Evolutionary conservation across 2,888 invertebrate species (phyloP).

Genomic region (Acleris laterana): DNA sequence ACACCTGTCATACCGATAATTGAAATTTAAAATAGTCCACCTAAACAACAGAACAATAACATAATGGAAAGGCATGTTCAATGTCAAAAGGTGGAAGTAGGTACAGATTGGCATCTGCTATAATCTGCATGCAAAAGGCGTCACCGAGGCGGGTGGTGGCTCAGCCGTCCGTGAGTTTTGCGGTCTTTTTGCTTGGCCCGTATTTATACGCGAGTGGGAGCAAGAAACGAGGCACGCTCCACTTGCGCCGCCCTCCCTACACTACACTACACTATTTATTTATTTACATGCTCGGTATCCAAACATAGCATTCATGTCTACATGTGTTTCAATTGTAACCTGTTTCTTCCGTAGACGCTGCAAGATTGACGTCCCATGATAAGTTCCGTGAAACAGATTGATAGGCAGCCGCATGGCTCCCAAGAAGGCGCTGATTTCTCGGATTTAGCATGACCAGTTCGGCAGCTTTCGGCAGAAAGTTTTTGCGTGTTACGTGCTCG

Average conservation of each 20-base stretch:
- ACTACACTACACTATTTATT: conserved; percentile 49
- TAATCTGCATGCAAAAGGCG: conserved; percentile 44
- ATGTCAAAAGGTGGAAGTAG: conserved; percentile 10
- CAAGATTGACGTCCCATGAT: conserved; percentile 33
- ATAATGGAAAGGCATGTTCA: conserved; percentile 8
- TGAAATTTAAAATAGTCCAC: conserved; percentile 1
- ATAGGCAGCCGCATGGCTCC: conserved; percentile 51
- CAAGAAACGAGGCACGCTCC: conserved; percentile 71
- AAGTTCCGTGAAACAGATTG: conserved; percentile 32
- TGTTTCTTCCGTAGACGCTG: conserved; percentile 55
- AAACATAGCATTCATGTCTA: conserved; percentile 34
- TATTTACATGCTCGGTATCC: conserved; percentile 44
- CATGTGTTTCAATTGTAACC: conserved; percentile 52
- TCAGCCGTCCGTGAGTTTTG: conserved; percentile 67
- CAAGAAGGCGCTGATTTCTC: conserved; percentile 72
- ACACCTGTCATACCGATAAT: conserved; percentile 5
- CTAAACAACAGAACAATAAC: conserved; percentile 16
- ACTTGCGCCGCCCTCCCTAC: conserved; percentile 62
- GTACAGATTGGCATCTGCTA: conserved; percentile 17
- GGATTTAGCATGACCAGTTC: conserved; percentile 74
- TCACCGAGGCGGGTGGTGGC: conserved; percentile 42
- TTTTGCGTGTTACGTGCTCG: conserved; percentile 64
- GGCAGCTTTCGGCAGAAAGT: conserved; percentile 73
- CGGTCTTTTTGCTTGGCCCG: conserved; percentile 67
- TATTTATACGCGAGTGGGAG: conserved; percentile 62